Evolutionary conservation across 64 coral and sea anemone genomes (phyloP).

Genomic region (Montipora efflorescens): DNA sequence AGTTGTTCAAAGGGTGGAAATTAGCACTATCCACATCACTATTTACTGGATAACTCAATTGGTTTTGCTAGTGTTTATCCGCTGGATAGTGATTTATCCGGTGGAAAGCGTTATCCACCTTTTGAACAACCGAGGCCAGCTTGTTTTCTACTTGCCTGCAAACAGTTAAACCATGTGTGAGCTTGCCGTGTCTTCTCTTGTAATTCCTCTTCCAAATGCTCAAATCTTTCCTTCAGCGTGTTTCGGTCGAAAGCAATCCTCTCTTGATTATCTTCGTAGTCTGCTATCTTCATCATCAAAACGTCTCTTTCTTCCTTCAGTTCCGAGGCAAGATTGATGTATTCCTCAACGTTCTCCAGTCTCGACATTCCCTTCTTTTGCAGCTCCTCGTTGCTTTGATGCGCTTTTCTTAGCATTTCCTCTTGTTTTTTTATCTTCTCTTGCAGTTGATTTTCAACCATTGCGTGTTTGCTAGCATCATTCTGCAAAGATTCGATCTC

Average conservation of each 20-base stretch:
- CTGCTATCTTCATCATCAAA: slow-evolving; percentile 68
- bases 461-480: slow-evolving; percentile 76
- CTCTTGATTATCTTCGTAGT: slow-evolving; percentile 84
- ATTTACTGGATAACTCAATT: too few relatives aligned
- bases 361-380: slow-evolving; percentile 78
- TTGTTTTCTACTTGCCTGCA: slow-evolving; percentile 68
- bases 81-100: too few relatives aligned
- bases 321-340: slow-evolving; percentile 62
- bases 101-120: too few relatives aligned
- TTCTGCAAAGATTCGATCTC: slow-evolving; percentile 92
- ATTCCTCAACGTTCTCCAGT: slow-evolving; percentile 79
- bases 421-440: slow-evolving; percentile 94
- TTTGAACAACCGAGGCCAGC: not conserved
- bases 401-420: slow-evolving; percentile 79
- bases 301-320: slow-evolving; percentile 78
- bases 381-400: slow-evolving; percentile 76
- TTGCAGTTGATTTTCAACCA: slow-evolving; percentile 85
- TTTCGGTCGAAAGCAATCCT: slow-evolving; percentile 82
- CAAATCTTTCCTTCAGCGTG: slow-evolving; percentile 69
- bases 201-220: slow-evolving; percentile 81
- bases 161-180: slow-evolving; percentile 84
- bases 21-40: too few relatives aligned
- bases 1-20: too few relatives aligned
- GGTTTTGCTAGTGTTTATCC: too few relatives aligned
- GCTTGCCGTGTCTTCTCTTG: slow-evolving; percentile 89